phyloP scores from a whole-genome alignment of 2,113 vertebrate species.

The Arvicanthis niloticus region DNA sequence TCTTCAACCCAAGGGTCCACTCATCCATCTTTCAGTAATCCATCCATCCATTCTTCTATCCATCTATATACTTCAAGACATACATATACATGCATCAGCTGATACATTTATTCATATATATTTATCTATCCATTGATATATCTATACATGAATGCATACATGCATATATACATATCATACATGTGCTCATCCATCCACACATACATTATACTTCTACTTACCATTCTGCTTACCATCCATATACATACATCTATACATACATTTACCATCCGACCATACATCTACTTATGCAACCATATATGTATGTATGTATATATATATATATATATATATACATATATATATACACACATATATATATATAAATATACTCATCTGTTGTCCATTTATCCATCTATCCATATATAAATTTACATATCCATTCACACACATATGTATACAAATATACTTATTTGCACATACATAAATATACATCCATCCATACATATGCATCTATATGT shows the following conservation, averaged over 20 bases:
- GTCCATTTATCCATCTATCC: background rate
- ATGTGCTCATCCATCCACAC: background rate
- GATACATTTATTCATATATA: background rate
- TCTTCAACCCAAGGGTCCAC: too few species aligned
- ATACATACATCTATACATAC: background rate
- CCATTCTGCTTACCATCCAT: background rate
- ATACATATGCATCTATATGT: background rate
- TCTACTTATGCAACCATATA: background rate
- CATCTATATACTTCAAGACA: background rate
- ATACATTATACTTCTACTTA: background rate
- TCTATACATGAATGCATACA: background rate
- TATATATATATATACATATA: background rate
- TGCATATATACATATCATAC: background rate
- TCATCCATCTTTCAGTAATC: too few species aligned
- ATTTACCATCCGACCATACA: background rate
- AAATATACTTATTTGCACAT: background rate
- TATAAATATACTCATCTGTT: background rate
- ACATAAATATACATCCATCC: background rate
- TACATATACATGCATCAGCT: background rate
- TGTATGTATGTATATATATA: background rate
- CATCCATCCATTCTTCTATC: background rate
- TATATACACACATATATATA: background rate
- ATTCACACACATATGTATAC: background rate
- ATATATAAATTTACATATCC: background rate
- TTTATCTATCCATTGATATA: background rate